phyloP scores from a whole-genome alignment of 2,113 vertebrate genomes.

The Mixornis gularis region DNA sequence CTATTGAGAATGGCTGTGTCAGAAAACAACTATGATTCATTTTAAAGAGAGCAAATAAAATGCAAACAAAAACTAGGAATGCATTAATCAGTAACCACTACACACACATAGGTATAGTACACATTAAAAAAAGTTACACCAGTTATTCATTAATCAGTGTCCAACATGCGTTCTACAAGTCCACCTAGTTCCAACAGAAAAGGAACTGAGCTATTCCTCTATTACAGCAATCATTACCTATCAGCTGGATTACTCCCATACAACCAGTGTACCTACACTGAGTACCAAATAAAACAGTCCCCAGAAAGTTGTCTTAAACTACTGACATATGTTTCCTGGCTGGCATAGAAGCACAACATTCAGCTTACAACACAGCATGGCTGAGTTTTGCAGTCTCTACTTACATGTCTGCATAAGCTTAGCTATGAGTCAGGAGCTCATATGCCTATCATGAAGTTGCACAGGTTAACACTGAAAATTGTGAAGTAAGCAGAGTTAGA shows the following conservation, averaged over 20 bases:
- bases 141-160: conserved; percentile 23
- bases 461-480: background rate
- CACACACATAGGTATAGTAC: background rate
- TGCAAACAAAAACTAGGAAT: background rate
- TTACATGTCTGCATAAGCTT: background rate
- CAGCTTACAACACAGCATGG: background rate
- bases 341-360: background rate
- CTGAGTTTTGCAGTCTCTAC: background rate
- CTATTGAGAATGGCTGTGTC: background rate
- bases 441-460: background rate
- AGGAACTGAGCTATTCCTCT: background rate
- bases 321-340: background rate
- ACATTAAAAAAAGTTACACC: background rate
- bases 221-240: background rate
- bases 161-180: background rate
- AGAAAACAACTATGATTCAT: background rate
- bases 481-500: background rate
- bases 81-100: conserved; percentile 47
- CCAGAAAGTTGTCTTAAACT: background rate
- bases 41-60: background rate
- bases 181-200: background rate
- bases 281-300: background rate
- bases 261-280: background rate
- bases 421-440: background rate
- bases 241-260: background rate